Percentiles rank a stretch among this genome's conserved stretches.
phyloP scores from a whole-genome alignment of 1,140 invertebrate genomes.

The Saccostrea echinata region DNA sequence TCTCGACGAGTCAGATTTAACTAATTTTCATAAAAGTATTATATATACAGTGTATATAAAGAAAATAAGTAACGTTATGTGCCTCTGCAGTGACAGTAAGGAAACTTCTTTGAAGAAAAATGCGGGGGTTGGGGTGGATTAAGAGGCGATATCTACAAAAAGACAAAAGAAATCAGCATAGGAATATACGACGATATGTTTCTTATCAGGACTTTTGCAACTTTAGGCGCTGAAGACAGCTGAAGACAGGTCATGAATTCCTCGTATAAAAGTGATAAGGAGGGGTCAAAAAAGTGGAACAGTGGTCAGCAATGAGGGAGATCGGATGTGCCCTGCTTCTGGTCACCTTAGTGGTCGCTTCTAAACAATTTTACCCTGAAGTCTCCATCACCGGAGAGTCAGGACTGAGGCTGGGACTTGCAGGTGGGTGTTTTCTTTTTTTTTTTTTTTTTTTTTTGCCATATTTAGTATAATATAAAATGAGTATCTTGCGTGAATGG shows the following conservation, averaged over 20 bases:
- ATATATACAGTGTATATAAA: no score
- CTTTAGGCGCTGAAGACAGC: neutral
- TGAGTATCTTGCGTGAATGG: no score
- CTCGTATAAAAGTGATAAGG: neutral
- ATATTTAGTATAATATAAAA: no score
- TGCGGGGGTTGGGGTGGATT: no score
- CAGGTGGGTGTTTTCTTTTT: neutral
- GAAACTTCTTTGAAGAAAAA: no score
- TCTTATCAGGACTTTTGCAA: neutral
- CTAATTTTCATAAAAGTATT: no score
- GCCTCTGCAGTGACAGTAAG: no score
- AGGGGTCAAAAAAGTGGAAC: neutral
- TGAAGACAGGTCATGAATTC: neutral
- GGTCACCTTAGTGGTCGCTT: neutral
- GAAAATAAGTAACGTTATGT: no score
- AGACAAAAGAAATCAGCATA: no score
- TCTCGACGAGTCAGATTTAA: no score
- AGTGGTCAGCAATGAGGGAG: neutral
- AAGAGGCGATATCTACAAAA: no score
- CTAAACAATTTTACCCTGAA: neutral
- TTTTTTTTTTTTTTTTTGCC: no score
- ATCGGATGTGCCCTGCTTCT: neutral
- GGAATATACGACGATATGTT: neutral
- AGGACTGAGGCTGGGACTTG: neutral
- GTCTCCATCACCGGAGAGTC: neutral